Evolutionary conservation across 1,140 invertebrate species (phyloP), one percentile per base, ranked within the genome.

Genomic region (Trachymyrmex septentrionalis): DNA sequence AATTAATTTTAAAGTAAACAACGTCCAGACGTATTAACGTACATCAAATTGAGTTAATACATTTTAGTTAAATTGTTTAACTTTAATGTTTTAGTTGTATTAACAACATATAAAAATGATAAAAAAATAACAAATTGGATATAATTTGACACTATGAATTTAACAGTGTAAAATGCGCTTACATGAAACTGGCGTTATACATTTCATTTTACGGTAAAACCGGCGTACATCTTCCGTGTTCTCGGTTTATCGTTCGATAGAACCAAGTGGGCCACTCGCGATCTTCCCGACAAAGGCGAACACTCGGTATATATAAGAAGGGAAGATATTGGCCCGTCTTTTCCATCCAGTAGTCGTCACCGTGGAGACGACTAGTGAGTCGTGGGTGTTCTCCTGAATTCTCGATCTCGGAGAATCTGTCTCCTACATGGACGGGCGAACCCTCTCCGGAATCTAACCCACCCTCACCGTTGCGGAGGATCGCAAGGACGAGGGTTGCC

Each of bases 401-500:
- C 92, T 90, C 91, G 85, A 87, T 90, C 88, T 64, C 57, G 57
- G 48, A 24, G 73, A 85, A 80, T 81, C 88, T 87, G 84, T 89
- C 86, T 86, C 78, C 82, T 78, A 88, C 90, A 91, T 91, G 92
- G 93, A 88, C 90, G 91, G 91, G 88, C 92, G 78, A 92, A 92
- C 93, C 91, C 89, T 85, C 84, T 85, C 89, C 86, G 88, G 59
- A 76, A 78, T 86, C 73, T 91, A 88, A 86, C 89, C 89, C 73
- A 77, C 90, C 88, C 88, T 90, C 63, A 73, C 16, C 76, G 81
- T 53, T 86, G 87, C 91, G 91, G 91, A 93, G 92, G 91, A 84
- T 93, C 90, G 92, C 93, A 91, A 91, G 89, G 89, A 91, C 92
- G 92, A 93, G 92, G 93, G 93, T 92, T 89, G 89, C 69, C 89